A percentile compares a stretch with the other conserved stretches of the same genome.
Conservation (phyloP, 2,888 invertebrate species). For the Tachina lurida region DNA sequence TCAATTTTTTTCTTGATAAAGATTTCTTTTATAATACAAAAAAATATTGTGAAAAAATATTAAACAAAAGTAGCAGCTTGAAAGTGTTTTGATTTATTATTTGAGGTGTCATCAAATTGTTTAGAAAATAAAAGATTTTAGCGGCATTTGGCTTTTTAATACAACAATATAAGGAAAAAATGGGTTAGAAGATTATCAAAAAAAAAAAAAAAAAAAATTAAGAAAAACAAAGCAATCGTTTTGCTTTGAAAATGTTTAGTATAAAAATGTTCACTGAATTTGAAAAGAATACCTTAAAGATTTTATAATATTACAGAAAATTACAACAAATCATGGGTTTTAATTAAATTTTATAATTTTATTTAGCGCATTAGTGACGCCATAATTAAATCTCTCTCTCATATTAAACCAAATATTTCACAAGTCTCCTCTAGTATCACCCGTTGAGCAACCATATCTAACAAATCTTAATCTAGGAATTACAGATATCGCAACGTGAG, state of each 20-base stretch:
- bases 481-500: conserved; percentile 18
- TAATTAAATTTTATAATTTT: background rate
- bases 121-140: conserved; percentile 54
- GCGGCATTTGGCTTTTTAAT: conserved; percentile 7
- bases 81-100: conserved; percentile 74
- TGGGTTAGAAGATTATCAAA: background rate
- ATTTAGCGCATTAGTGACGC: background rate
- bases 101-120: conserved; percentile 63
- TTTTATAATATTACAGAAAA: too few relatives aligned
- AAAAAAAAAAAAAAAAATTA: too few relatives aligned
- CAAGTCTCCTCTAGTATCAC: background rate
- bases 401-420: background rate
- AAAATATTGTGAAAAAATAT: conserved; percentile 14
- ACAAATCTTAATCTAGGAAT: conserved; percentile 53
- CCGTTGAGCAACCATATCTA: conserved; percentile 17
- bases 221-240: too few relatives aligned
- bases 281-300: too few relatives aligned
- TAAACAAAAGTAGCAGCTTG: conserved; percentile 19
- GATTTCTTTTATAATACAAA: conserved; percentile 10
- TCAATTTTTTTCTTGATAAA: conserved; percentile 38
- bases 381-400: conserved; percentile 2
- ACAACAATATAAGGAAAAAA: background rate
- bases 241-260: too few relatives aligned
- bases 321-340: too few relatives aligned
- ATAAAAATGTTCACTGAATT: too few relatives aligned